Conservation (phyloP, 2,113 vertebrate genomes). For the Rhineura floridana region DNA sequence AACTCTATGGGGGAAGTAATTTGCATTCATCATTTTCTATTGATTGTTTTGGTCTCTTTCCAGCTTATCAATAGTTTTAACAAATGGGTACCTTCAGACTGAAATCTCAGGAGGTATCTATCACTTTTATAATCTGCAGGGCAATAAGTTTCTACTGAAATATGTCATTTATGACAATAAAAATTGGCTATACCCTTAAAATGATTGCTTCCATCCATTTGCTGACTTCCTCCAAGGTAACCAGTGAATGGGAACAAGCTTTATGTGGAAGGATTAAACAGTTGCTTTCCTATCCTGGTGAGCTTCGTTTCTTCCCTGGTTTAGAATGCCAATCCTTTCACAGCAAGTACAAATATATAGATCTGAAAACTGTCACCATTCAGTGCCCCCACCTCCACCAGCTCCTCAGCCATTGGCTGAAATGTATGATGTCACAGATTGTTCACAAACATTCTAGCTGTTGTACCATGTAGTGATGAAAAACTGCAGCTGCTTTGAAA, state of each 20-base stretch:
- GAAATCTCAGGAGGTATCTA: neutral
- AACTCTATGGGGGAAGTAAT: neutral
- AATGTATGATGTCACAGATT: neutral
- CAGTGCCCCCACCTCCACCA: neutral
- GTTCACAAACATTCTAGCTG: neutral
- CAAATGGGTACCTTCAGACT: neutral
- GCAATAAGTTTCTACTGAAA: conserved; percentile 1
- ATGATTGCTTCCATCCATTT: neutral
- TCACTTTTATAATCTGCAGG: neutral
- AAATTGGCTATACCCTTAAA: neutral
- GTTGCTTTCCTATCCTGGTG: neutral
- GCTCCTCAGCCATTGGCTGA: neutral
- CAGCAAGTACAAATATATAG: neutral
- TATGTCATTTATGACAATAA: neutral
- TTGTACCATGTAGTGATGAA: neutral
- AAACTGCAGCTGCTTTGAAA: neutral
- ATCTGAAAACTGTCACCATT: neutral
- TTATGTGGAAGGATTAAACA: neutral
- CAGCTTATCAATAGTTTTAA: neutral
- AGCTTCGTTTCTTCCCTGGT: neutral
- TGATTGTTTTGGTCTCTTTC: neutral
- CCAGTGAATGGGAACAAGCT: neutral
- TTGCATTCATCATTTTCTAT: neutral
- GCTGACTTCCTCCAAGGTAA: neutral
- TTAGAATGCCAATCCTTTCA: neutral